Conservation (phyloP, 2,797 vertebrate species). For the Molossus alvarezi region DNA sequence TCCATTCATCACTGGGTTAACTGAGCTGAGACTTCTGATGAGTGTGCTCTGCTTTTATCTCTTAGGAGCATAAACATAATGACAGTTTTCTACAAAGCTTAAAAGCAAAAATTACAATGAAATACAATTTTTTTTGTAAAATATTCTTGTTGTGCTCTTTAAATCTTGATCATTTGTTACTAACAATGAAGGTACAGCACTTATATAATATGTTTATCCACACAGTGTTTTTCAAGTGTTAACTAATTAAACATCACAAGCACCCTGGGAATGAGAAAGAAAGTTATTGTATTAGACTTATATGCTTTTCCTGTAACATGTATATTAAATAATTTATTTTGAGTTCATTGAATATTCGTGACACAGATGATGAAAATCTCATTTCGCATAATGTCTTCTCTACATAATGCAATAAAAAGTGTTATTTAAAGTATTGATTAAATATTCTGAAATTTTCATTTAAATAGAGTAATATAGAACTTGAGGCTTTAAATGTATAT, state of each 20-base stretch:
- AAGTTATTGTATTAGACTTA: conserved; percentile 77
- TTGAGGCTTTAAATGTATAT: conserved; percentile 48
- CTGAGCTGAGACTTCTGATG: conserved; percentile 57
- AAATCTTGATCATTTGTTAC: conserved; percentile 81
- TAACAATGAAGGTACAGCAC: conserved; percentile 82
- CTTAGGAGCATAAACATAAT: conserved; percentile 76
- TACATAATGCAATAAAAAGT: conserved; percentile 67
- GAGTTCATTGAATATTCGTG: conserved; percentile 77
- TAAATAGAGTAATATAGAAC: conserved; percentile 54
- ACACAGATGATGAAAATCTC: conserved; percentile 73
- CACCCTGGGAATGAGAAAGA: conserved; percentile 73
- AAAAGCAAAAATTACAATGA: conserved; percentile 82
- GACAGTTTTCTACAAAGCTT: conserved; percentile 75
- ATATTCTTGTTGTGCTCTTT: conserved; percentile 81
- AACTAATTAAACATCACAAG: conserved; percentile 85
- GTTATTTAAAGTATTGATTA: conserved; percentile 75
- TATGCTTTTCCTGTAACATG: conserved; percentile 70
- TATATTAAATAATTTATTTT: conserved; percentile 79
- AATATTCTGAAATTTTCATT: conserved; percentile 75
- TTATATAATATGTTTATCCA: conserved; percentile 77
- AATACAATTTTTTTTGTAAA: conserved; percentile 79
- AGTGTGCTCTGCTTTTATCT: conserved; percentile 74
- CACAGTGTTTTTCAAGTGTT: conserved; percentile 82
- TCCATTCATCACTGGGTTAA: conserved; percentile 60
- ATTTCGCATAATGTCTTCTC: conserved; percentile 77